Percentiles rank a stretch among this genome's conserved stretches.
Conservation (phyloP, 2,113 vertebrate genomes). For the Strigops habroptila region DNA sequence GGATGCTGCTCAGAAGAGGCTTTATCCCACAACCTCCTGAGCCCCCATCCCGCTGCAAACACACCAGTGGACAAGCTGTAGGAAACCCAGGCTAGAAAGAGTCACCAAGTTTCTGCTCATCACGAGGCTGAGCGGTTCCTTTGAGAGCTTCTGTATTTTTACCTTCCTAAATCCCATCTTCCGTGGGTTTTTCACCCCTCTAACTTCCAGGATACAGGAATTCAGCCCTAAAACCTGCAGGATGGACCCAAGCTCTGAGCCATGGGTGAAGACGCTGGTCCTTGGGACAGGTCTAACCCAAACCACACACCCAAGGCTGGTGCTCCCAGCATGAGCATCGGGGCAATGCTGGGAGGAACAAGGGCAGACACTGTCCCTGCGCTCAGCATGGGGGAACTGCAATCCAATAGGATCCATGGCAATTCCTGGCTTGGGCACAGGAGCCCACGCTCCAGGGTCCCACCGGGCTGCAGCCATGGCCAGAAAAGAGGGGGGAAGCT, state of each 20-base stretch:
- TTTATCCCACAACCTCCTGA: neutral
- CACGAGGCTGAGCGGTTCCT: neutral
- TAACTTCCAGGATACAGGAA: neutral
- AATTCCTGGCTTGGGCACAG: neutral
- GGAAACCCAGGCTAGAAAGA: neutral
- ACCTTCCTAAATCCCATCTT: neutral
- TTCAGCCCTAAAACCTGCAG: neutral
- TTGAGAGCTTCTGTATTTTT: fast-evolving
- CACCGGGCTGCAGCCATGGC: neutral
- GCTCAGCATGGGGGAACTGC: neutral
- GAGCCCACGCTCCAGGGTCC: neutral
- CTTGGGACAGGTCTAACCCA: neutral
- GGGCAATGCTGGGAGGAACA: neutral
- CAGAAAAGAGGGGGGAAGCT: neutral
- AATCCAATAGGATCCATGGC: neutral
- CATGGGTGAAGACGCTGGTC: neutral
- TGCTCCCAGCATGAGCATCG: fast-evolving
- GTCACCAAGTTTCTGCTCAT: neutral
- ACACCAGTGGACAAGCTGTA: neutral
- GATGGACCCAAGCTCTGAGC: neutral
- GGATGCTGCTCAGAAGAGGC: neutral
- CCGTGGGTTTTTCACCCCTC: neutral
- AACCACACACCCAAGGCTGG: neutral
- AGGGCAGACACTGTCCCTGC: fast-evolving
- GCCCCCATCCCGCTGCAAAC: neutral